Evolutionary conservation across 2,113 vertebrate species (phyloP), one percentile per base, ranked within the genome.

Genomic region (Aegotheles bennettii): DNA sequence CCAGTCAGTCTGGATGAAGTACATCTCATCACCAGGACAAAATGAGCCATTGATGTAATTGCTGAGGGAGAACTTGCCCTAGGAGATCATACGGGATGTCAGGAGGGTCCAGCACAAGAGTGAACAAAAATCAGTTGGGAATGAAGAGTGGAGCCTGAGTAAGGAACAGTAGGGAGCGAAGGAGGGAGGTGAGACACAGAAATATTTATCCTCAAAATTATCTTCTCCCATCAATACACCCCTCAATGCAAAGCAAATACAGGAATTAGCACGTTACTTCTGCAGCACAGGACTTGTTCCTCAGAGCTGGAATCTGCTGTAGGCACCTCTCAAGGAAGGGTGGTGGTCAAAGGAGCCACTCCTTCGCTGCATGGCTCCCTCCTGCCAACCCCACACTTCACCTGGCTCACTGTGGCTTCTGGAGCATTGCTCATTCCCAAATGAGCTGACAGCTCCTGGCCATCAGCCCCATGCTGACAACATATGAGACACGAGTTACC

Each of bases 11-110:
- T 16, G 26, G 45, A 3, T 43, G 60, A 38, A 48, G 13, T 8
- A 40, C 1, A 0, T 24, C 48, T 40, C 11, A 0, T 9, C 38
- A 16, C 33, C 38, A 11, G 10, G n/a, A 35, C 24, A n/a, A n/a
- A 74, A 25, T 0, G 2, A 71, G 15, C 16, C 6, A 1, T 10
- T 14, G 38, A 12, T 31, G 8, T 3, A 36, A 35, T 29, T 29
- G 24, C 48, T 36, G 42, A 17, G 36, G 50, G 28, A 82, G 12
- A 11, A 8, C 13, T 35, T 31, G 23, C 43, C 35, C 48, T 51
- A 7, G 63, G 33, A 56, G 56, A 42, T 54, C 4, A 1, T 10
- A 21, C 1, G 13, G 48, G 47, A 29, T 45, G 28, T 45, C 36
- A 29, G 50, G 42, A 83, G 33, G 14, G 14, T 14, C 90, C 50